A percentile compares a stretch with the other conserved stretches of the same genome.
These are phyloP conservation scores for Odontomachus brunneus DNA, from an alignment of 1,140 invertebrate species.

Conservation along the genomic window DNA sequence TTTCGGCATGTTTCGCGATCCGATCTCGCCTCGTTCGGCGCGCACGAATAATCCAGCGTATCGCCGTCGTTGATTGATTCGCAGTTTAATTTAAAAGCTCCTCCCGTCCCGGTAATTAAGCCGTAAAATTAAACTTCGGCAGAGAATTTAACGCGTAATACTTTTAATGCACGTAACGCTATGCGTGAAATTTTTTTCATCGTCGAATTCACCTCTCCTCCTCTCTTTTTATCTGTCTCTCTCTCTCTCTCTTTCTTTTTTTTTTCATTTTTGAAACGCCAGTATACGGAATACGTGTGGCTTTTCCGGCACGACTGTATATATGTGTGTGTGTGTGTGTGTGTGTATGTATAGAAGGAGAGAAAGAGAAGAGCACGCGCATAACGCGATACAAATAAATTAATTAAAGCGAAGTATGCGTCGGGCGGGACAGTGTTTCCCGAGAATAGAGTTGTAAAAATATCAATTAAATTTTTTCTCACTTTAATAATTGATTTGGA, in stretches of 20 bases:
- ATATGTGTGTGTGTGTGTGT: too few relatives aligned
- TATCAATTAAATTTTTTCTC: too few relatives aligned
- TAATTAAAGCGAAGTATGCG: not conserved
- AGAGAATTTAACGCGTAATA: constrained; percentile 33
- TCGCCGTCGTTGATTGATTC: constrained; percentile 53
- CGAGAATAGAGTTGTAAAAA: too few relatives aligned
- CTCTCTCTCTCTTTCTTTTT: not conserved
- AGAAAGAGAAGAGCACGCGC: too few relatives aligned
- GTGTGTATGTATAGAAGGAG: too few relatives aligned
- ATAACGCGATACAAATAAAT: constrained; percentile 27
- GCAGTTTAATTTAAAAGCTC: constrained; percentile 55
- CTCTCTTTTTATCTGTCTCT: not conserved
- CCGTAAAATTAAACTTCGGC: constrained; percentile 57
- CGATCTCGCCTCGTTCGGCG: constrained; percentile 43
- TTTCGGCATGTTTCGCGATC: constrained; percentile 49
- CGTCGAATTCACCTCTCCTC: constrained; percentile 13
- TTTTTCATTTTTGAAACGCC: not conserved
- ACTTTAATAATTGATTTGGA: too few relatives aligned
- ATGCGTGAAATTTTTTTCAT: constrained; percentile 46
- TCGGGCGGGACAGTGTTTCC: too few relatives aligned
- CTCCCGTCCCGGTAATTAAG: constrained; percentile 47
- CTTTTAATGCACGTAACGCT: constrained; percentile 6
- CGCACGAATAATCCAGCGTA: constrained; percentile 43
- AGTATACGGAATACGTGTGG: not conserved
- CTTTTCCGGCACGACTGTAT: not conserved